Evolutionary conservation across 2,113 vertebrate species (phyloP).

Genomic region (Rousettus leschenaultii): DNA sequence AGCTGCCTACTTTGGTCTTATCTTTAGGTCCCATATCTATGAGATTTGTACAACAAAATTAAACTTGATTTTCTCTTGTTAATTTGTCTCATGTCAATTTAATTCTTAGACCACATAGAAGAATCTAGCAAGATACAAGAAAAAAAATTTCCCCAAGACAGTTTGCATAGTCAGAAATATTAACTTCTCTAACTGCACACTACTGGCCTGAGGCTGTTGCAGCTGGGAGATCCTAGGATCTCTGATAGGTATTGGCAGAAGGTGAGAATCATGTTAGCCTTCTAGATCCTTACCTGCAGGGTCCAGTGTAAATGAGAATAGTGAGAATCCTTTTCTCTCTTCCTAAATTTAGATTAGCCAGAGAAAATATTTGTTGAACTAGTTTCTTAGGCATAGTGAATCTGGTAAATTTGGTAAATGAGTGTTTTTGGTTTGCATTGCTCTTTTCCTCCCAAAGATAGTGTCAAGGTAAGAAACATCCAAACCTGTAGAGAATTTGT

Average conservation of each 20-base stretch:
- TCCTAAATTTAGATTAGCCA: neutral
- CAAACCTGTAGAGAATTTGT: neutral
- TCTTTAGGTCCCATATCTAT: neutral
- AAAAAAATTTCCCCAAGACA: neutral
- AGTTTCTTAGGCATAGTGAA: neutral
- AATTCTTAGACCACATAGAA: neutral
- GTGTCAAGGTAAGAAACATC: neutral
- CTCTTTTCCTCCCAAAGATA: neutral
- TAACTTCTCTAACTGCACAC: neutral
- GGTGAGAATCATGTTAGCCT: neutral
- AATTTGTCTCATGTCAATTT: neutral
- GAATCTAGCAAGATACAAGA: neutral
- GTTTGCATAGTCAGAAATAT: neutral
- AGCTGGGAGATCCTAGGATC: neutral
- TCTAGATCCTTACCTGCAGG: neutral
- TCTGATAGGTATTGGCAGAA: neutral
- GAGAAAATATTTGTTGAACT: neutral
- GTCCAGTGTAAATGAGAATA: neutral
- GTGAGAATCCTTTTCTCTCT: neutral
- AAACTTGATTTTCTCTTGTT: neutral
- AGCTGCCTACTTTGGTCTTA: neutral
- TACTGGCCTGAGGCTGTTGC: neutral
- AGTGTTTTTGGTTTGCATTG: neutral
- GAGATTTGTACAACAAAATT: neutral
- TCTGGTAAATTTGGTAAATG: neutral